phyloP scores from a whole-genome alignment of 2,797 vertebrate species.

The Macrochelys suwanniensis region DNA sequence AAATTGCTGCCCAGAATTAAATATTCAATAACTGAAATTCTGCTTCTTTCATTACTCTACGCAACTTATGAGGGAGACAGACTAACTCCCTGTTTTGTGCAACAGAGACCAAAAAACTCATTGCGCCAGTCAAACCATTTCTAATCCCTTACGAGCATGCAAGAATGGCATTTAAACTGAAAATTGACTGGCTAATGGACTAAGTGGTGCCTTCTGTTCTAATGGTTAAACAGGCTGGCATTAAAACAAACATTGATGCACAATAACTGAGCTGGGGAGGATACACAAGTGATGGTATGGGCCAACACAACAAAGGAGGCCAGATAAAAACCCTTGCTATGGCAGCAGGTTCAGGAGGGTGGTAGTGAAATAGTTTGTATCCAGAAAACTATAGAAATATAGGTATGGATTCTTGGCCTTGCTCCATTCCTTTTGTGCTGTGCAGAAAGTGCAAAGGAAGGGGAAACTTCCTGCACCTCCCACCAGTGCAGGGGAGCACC shows the following conservation, averaged over 20 bases:
- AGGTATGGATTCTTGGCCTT: not conserved
- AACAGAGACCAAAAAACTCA: conserved; percentile 65
- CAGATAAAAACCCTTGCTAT: conserved; percentile 24
- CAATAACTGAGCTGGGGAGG: conserved; percentile 18
- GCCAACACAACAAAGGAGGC: conserved; percentile 14
- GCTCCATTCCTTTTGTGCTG: not conserved
- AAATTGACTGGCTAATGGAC: conserved; percentile 79
- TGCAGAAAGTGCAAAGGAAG: not conserved
- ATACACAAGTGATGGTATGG: conserved; percentile 16
- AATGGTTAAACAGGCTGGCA: conserved; percentile 55
- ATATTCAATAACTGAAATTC: conserved; percentile 84
- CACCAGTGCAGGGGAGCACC: not conserved
- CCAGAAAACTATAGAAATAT: conserved; percentile 20
- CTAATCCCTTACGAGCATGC: conserved; percentile 65
- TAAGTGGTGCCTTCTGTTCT: conserved; percentile 75
- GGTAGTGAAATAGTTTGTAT: conserved; percentile 4
- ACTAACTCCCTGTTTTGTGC: conserved; percentile 74
- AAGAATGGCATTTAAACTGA: conserved; percentile 79
- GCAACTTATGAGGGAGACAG: conserved; percentile 77
- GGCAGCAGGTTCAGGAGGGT: not conserved
- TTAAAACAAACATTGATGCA: conserved; percentile 63
- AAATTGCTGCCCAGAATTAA: conserved; percentile 85
- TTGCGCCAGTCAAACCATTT: conserved; percentile 67
- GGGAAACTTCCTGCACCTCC: not conserved
- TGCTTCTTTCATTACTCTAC: conserved; percentile 79